These are phyloP conservation scores for Patella ulyssiponensis DNA, from an alignment of 2,888 invertebrate genomes.

Conservation along the genomic window DNA sequence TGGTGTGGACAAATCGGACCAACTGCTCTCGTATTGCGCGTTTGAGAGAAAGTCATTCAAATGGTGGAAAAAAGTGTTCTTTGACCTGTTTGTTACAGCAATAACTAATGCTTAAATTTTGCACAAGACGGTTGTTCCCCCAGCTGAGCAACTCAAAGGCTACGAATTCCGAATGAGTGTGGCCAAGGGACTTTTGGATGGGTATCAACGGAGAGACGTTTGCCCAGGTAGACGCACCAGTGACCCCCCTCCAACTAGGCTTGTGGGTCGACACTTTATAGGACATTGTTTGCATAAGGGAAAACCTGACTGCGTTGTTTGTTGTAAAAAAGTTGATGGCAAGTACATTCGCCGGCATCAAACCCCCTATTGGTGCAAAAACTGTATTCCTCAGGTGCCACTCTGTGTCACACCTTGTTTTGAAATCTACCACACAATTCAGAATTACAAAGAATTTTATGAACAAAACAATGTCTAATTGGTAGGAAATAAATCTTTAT, in stretches of 20 bases:
- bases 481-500: too few relatives aligned
- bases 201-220: background rate
- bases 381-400: too few relatives aligned
- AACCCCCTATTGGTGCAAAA: background rate
- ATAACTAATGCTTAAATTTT: background rate
- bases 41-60: too few relatives aligned
- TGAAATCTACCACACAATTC: too few relatives aligned
- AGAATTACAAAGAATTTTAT: too few relatives aligned
- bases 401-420: too few relatives aligned
- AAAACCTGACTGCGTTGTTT: background rate
- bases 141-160: background rate
- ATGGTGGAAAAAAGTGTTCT: too few relatives aligned
- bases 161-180: background rate
- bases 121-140: background rate
- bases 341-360: background rate
- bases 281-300: background rate
- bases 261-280: background rate
- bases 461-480: too few relatives aligned
- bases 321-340: background rate
- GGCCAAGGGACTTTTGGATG: conserved; percentile 5
- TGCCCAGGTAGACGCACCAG: background rate
- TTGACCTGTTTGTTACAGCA: too few relatives aligned
- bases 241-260: conserved; percentile 1
- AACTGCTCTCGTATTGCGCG: too few relatives aligned
- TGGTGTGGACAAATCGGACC: too few relatives aligned